Conservation (phyloP, 2,797 vertebrate genomes). For the Parambassis ranga region DNA sequence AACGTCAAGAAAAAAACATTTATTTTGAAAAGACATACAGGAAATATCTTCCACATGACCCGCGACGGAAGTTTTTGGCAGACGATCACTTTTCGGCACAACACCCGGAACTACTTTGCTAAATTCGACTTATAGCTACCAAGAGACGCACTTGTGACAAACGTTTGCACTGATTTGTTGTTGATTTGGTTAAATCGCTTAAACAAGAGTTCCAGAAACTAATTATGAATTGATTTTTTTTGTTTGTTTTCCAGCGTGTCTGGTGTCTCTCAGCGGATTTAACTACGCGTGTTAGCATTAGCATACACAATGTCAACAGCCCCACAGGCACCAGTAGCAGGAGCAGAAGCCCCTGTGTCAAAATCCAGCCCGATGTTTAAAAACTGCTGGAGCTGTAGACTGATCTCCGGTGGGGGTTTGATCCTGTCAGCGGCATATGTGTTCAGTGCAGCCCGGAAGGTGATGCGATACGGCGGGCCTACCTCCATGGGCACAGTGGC, state of each 20-base stretch:
- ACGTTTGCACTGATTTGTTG: rapidly evolving
- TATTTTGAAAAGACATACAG: too few relatives aligned
- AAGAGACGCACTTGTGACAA: rapidly evolving
- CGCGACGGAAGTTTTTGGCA: too few relatives aligned
- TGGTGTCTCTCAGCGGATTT: too few relatives aligned
- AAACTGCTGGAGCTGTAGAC: conserved; percentile 74
- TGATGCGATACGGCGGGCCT: conserved; percentile 33
- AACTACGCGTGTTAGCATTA: conserved; percentile 3
- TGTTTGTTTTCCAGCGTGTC: background rate
- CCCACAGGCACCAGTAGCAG: background rate
- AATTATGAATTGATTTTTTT: too few relatives aligned
- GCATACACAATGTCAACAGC: conserved; percentile 40
- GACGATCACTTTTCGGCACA: too few relatives aligned
- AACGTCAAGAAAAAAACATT: too few relatives aligned
- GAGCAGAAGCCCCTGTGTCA: background rate
- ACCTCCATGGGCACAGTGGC: conserved; percentile 54
- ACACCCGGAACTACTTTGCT: conserved; percentile 29
- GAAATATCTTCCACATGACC: too few relatives aligned
- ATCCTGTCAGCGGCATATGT: conserved; percentile 68
- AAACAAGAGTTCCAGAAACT: background rate
- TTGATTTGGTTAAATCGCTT: rapidly evolving
- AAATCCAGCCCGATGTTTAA: background rate
- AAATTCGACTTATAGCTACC: background rate
- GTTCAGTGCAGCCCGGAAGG: conserved; percentile 45
- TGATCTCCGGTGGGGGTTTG: conserved; percentile 69